Evolutionary conservation across 2,113 vertebrate genomes (phyloP).

Genomic region (Spermophilus dauricus): DNA sequence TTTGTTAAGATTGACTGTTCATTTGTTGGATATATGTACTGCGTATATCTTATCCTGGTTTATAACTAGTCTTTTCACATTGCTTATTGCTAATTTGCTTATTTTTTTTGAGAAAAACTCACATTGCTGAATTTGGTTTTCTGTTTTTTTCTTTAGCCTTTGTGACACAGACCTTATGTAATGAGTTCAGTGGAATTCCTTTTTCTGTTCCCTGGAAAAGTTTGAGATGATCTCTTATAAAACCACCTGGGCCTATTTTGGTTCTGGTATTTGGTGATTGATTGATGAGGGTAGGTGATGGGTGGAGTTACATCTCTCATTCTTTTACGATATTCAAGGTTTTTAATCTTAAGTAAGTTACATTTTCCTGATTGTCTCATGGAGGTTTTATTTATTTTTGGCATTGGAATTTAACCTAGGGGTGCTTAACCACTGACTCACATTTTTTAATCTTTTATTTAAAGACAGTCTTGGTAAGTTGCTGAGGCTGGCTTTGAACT

Average conservation of each 20-base stretch:
- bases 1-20: not conserved
- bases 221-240: not conserved
- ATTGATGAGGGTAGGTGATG: not conserved
- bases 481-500: too few species aligned
- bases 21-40: not conserved
- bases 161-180: not conserved
- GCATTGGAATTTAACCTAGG: too few species aligned
- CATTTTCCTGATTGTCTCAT: too few species aligned
- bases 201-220: not conserved
- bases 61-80: not conserved
- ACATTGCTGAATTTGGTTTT: not conserved
- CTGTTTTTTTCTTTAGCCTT: too few species aligned
- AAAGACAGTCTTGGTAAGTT: too few species aligned
- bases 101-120: not conserved
- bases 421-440: too few species aligned
- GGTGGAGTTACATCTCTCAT: not conserved
- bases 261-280: not conserved
- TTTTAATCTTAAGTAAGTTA: not conserved
- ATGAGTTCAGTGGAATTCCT: not conserved
- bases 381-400: too few species aligned
- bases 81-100: not conserved
- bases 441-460: too few species aligned
- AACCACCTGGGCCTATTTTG: not conserved
- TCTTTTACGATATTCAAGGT: slow-evolving; percentile 1
- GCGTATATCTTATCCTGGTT: not conserved